Evolutionary conservation across 2,888 invertebrate genomes (phyloP).

Genomic region (Philhelius pedissequus): DNA sequence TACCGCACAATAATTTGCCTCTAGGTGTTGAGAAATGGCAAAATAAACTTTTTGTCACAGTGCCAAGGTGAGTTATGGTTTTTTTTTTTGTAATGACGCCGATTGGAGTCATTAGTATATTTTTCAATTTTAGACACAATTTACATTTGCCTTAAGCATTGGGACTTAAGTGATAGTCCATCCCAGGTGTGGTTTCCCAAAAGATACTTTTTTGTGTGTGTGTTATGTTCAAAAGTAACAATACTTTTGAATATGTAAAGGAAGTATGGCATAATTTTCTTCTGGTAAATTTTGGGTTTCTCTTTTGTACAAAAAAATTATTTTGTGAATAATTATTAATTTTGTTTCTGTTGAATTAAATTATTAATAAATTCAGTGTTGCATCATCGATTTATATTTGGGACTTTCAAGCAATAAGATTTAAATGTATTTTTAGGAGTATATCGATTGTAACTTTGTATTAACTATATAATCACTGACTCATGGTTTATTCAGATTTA

Average conservation of each 20-base stretch:
- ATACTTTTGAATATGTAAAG: no score
- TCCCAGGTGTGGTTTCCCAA: no score
- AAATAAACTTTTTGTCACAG: constrained; percentile 85
- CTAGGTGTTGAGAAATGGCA: constrained; percentile 86
- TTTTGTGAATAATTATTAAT: background rate
- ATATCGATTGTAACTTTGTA: background rate
- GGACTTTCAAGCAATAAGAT: background rate
- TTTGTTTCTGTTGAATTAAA: background rate
- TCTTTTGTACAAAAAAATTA: background rate
- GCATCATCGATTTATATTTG: background rate
- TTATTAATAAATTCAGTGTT: background rate
- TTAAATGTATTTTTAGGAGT: background rate
- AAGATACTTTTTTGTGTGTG: no score
- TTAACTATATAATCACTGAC: background rate
- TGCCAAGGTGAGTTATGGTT: constrained; percentile 81
- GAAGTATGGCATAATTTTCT: no score
- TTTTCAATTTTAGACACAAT: background rate
- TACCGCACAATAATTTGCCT: constrained; percentile 84
- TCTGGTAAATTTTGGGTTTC: background rate
- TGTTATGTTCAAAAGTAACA: no score
- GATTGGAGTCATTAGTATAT: background rate
- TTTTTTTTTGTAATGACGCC: background rate
- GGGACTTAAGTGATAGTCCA: no score
- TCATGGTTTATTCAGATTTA: background rate
- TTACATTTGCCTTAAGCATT: background rate